Conservation (phyloP, 2,113 vertebrate species). For the Oplegnathus fasciatus region DNA sequence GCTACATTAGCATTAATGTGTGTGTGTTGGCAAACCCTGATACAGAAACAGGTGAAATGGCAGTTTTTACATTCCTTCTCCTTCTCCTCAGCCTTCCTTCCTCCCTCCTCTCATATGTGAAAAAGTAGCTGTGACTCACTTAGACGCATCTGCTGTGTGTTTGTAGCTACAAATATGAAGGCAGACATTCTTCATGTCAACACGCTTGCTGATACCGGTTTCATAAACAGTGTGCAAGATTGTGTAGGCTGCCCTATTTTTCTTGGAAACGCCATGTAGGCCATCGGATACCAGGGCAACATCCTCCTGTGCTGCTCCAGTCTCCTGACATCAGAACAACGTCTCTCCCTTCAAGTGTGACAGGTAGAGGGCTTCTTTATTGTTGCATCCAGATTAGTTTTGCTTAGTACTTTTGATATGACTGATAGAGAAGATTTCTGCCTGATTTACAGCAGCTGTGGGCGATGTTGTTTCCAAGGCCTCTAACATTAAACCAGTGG, state of each 20-base stretch:
- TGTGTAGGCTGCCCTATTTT: slow-evolving; percentile 75
- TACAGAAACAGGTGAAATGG: not conserved
- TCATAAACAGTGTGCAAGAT: slow-evolving; percentile 49
- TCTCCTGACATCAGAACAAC: slow-evolving; percentile 56
- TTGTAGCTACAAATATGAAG: slow-evolving; percentile 48
- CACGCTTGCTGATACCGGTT: slow-evolving; percentile 44
- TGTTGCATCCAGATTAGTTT: not conserved
- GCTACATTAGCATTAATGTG: not conserved
- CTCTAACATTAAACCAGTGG: not conserved
- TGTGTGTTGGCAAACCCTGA: not conserved
- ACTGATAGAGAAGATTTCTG: slow-evolving; percentile 8
- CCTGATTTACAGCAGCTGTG: not conserved
- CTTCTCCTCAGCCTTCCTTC: not conserved
- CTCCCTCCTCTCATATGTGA: slow-evolving; percentile 35
- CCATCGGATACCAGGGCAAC: slow-evolving; percentile 63
- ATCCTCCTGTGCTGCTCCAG: slow-evolving; percentile 51
- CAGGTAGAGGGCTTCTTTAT: slow-evolving; percentile 28
- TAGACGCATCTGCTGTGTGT: slow-evolving; percentile 43
- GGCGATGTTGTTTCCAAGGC: not conserved
- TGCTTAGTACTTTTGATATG: not conserved
- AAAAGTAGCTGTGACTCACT: slow-evolving; percentile 53
- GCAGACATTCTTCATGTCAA: slow-evolving; percentile 54
- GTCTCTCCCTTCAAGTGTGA: slow-evolving; percentile 19
- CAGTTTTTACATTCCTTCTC: not conserved
- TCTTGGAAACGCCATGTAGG: slow-evolving; percentile 70